Base-by-base conservation (phyloP, 2,888 invertebrate genomes). In the Ophonus ardosiacus region DNA sequence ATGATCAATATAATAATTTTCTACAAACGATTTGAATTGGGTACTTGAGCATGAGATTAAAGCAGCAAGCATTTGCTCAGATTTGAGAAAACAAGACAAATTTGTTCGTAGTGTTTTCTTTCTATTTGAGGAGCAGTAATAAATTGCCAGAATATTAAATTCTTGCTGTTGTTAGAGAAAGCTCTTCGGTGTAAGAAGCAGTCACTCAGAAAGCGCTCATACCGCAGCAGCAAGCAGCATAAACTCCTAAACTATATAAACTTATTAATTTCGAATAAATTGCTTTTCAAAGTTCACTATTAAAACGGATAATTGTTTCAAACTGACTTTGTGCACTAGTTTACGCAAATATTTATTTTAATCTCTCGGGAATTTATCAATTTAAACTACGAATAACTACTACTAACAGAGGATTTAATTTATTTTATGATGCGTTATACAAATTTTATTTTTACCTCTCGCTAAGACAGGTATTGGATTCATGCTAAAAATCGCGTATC, bases 211-310 rank as follows among this genome's bases (percentile, higher is more conserved):
- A 74, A 71, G 40, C 61, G 71, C n/a, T 71, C 71, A 56, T 74
- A 83, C 83, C 76, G 24, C 83, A 83, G 71, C 68, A 68, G 24
- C 81, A 63, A 83, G 71, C 68, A 68, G 24, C 81, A 63, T 51
- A 81, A 82, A 82, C 61, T 83, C 83, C 43, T 76, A 74, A 74
- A 74, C 74, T 83, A 83, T 57, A 83, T 57, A 83, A 83, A 83
- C 83, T 83, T 83, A 83, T 83, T 83, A 83, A 83, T 76, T 71
- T 76, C 61, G 59, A 83, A 83, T 63, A 83, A 83, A 83, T 83
- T 83, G 74, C 83, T 76, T 83, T 76, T 59, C 61, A 76, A 83
- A 76, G 61, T 83, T 83, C 83, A 83, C 83, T 74, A 76, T 57
- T 71, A 74, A 40, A 43, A 59, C 13, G 59, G 61, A 83, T 83